Evolutionary conservation across 2,113 vertebrate species (phyloP).

Genomic region (Formicarius rufipectus): DNA sequence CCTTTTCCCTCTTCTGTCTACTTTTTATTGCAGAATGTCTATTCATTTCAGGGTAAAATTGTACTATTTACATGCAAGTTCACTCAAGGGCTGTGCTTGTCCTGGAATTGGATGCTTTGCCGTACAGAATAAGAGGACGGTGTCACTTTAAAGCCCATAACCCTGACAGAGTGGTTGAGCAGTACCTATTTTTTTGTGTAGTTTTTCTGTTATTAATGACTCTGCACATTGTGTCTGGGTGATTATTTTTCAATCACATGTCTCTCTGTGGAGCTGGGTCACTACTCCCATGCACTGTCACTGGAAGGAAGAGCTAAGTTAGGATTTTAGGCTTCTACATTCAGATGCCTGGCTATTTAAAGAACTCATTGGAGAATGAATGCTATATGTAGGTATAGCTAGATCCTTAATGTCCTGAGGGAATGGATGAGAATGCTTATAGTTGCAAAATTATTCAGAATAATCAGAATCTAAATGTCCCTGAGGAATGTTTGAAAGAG

Average conservation of each 20-base stretch:
- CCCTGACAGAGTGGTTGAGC: fast-evolving
- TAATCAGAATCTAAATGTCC: neutral
- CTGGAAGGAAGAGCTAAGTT: neutral
- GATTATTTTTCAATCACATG: neutral
- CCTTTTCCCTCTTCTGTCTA: neutral
- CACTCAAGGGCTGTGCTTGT: neutral
- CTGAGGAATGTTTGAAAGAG: neutral
- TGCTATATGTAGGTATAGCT: neutral
- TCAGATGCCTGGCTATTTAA: neutral
- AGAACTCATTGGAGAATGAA: neutral
- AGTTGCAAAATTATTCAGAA: neutral
- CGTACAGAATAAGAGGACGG: neutral
- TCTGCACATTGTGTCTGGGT: neutral
- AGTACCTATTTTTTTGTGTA: neutral
- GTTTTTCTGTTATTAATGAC: neutral
- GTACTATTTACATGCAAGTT: neutral
- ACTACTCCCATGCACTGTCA: neutral
- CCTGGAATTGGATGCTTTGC: neutral
- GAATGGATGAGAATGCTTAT: neutral
- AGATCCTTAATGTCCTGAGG: neutral
- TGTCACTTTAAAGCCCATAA: neutral
- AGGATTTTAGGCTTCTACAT: neutral
- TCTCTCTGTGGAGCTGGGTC: neutral
- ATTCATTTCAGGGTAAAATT: neutral
- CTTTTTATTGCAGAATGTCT: neutral